Conservation (phyloP, 2,888 invertebrate genomes). For the Chymomyza procnemis region DNA sequence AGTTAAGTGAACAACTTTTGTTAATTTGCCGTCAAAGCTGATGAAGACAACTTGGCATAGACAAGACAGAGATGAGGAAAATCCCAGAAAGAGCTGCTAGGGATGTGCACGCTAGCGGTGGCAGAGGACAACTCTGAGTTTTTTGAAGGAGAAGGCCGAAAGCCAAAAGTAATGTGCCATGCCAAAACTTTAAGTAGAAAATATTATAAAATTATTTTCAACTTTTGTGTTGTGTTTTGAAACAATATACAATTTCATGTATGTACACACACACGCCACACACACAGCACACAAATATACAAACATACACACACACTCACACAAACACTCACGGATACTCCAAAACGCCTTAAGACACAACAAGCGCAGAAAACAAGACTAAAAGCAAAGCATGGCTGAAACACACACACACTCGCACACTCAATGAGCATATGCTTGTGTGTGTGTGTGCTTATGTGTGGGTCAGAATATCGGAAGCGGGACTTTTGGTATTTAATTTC, state of each 20-base stretch:
- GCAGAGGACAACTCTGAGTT: too few relatives aligned
- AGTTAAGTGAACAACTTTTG: conserved; percentile 24
- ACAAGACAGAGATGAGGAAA: background rate
- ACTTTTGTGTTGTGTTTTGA: conserved; percentile 26
- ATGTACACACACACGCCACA: conserved; percentile 28
- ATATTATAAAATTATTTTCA: conserved; percentile 37
- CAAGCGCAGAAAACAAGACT: conserved; percentile 35
- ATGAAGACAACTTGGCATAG: background rate
- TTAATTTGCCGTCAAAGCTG: background rate
- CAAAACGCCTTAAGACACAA: conserved; percentile 20
- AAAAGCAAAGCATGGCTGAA: background rate
- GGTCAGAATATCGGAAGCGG: too few relatives aligned
- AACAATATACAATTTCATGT: conserved; percentile 38
- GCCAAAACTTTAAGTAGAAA: conserved; percentile 34
- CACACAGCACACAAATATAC: too few relatives aligned
- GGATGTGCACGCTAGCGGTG: background rate
- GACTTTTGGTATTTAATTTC: too few relatives aligned
- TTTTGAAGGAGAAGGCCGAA: background rate
- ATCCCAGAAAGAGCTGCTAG: conserved; percentile 11
- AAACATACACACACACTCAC: conserved; percentile 5
- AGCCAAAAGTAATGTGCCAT: conserved; percentile 16
- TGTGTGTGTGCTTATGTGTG: background rate
- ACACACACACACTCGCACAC: conserved; percentile 3
- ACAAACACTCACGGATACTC: conserved; percentile 12
- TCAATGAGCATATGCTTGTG: conserved; percentile 6